Evolutionary conservation across 2,113 vertebrate species (phyloP).

Genomic region (Columba livia): DNA sequence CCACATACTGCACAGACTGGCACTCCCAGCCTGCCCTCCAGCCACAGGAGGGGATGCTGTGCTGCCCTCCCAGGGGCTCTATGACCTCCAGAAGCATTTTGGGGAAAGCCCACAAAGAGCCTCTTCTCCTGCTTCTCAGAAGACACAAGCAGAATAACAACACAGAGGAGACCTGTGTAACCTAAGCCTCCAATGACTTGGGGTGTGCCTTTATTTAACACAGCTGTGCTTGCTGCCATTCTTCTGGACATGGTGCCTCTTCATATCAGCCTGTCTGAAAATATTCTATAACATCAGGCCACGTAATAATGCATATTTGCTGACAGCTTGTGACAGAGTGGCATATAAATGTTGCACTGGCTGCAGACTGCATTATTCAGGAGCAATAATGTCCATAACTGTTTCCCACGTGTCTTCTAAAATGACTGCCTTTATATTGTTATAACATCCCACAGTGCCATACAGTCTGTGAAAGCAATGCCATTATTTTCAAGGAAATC

Average conservation of each 20-base stretch:
- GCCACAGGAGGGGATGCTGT: neutral
- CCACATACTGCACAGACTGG: accelerated
- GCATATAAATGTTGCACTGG: neutral
- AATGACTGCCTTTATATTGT: neutral
- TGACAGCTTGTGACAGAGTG: neutral
- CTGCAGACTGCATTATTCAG: neutral
- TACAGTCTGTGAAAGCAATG: neutral
- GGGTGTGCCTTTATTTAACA: neutral
- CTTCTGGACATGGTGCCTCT: neutral
- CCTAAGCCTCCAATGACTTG: neutral
- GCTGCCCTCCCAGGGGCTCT: neutral
- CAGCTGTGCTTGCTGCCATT: neutral
- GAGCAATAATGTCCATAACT: neutral
- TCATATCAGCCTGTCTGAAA: neutral
- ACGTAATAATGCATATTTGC: neutral
- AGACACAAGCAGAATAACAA: neutral
- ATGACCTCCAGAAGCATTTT: neutral
- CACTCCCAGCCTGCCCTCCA: neutral
- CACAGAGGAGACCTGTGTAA: neutral
- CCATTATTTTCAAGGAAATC: neutral
- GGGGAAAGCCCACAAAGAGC: neutral
- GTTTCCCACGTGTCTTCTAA: neutral
- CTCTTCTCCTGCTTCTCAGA: neutral
- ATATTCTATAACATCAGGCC: neutral
- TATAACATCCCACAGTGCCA: neutral